Conservation (phyloP, 1,140 invertebrate species). For the Druon quercuslanigerum region DNA sequence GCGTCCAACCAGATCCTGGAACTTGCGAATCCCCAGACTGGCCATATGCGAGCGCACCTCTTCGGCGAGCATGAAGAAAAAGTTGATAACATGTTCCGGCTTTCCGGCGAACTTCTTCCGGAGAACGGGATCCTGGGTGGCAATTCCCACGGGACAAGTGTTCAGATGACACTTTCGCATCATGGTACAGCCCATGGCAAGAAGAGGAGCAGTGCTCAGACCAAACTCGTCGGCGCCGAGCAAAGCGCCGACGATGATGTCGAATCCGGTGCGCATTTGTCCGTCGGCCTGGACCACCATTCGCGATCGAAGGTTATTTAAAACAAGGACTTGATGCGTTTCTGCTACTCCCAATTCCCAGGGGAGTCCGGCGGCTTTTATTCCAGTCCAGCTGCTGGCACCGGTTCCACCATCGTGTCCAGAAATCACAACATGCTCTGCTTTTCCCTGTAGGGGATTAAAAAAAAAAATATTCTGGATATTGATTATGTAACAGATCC, state of each 20-base stretch:
- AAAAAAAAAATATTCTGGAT: constrained; percentile 8
- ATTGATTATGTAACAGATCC: too few relatives aligned
- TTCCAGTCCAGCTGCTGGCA: constrained; percentile 97
- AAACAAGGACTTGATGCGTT: constrained; percentile 96
- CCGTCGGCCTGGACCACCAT: constrained; percentile 97
- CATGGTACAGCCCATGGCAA: constrained; percentile 99
- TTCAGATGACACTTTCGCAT: constrained; percentile 99
- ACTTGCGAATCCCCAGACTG: constrained; percentile 89
- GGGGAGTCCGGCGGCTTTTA: constrained; percentile 95
- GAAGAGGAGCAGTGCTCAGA: constrained; percentile 98
- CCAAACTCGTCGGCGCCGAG: constrained; percentile 99
- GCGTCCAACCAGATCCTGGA: constrained; percentile 96
- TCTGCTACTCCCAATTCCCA: constrained; percentile 99
- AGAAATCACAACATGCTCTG: constrained; percentile 98
- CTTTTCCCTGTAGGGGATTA: constrained; percentile 84
- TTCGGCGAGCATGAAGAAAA: constrained; percentile 97
- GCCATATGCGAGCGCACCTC: constrained; percentile 95
- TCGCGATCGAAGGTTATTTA: constrained; percentile 96
- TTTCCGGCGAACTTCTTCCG: constrained; percentile 98
- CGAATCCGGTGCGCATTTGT: constrained; percentile 94
- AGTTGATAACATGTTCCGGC: constrained; percentile 98
- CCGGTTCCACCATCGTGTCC: constrained; percentile 99
- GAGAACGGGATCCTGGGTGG: constrained; percentile 96
- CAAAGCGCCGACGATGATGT: constrained; percentile 96
- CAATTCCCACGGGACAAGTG: constrained; percentile 99